Evolutionary conservation across 2,888 invertebrate species (phyloP).

Genomic region (Microctonus hyperodae): DNA sequence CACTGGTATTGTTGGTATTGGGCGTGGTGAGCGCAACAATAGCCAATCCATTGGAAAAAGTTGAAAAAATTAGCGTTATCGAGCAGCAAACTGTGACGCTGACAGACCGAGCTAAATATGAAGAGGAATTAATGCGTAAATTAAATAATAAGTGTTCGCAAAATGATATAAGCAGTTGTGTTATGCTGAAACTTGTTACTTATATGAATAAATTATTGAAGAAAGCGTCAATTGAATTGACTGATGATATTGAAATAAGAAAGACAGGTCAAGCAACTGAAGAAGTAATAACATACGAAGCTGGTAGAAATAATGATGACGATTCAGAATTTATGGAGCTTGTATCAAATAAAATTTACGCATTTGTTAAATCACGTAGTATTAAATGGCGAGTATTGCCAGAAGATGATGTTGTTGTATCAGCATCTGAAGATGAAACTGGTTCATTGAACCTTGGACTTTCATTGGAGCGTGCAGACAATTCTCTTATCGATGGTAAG

Average conservation of each 20-base stretch:
- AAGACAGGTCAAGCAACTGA: constrained; percentile 66
- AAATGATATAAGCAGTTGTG: constrained; percentile 81
- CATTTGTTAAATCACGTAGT: constrained; percentile 78
- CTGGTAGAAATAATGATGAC: constrained; percentile 68
- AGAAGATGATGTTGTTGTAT: constrained; percentile 79
- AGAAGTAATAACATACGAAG: constrained; percentile 69
- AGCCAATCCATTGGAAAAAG: constrained; percentile 57
- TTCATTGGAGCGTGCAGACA: constrained; percentile 73
- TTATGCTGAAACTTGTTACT: constrained; percentile 81
- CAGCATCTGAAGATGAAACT: constrained; percentile 73
- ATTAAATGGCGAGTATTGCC: constrained; percentile 80
- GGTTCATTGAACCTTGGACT: constrained; percentile 76
- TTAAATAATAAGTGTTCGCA: constrained; percentile 80
- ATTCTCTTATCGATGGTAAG: constrained; percentile 59
- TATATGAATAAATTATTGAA: constrained; percentile 84
- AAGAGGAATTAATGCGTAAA: constrained; percentile 77
- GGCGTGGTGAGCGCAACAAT: constrained; percentile 45
- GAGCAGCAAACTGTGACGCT: constrained; percentile 57
- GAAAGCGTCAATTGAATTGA: constrained; percentile 80
- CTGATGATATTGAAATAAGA: constrained; percentile 78
- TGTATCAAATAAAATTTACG: constrained; percentile 77
- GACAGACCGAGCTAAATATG: constrained; percentile 63
- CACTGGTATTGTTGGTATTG: constrained; percentile 44
- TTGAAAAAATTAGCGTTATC: constrained; percentile 56
- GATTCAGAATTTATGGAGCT: constrained; percentile 69